phyloP scores from a whole-genome alignment of 2,797 vertebrate species.

The Neostethus bicornis region DNA sequence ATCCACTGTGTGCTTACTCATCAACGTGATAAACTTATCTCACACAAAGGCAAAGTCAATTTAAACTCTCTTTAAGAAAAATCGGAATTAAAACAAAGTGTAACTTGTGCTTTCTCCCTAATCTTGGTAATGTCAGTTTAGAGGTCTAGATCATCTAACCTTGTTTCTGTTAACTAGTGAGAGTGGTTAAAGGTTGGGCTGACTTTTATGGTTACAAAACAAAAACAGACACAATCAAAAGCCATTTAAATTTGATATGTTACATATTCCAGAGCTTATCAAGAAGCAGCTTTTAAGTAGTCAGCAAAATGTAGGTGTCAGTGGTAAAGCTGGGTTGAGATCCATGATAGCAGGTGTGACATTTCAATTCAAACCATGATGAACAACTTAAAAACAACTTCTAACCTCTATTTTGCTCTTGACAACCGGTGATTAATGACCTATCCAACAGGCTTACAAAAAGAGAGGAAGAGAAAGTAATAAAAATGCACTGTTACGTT shows the following conservation, averaged over 20 bases:
- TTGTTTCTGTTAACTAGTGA: no score
- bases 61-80: no score
- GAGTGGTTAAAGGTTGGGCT: background rate
- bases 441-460: background rate
- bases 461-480: background rate
- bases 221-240: background rate
- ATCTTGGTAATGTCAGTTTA: no score
- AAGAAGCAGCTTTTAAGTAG: background rate
- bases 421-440: constrained; percentile 14
- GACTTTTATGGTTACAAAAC: no score
- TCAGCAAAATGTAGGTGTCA: constrained; percentile 12
- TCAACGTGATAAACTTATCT: no score
- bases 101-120: no score
- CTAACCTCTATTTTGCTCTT: background rate
- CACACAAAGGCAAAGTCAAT: no score
- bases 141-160: no score
- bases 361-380: constrained; percentile 15
- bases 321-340: constrained; percentile 3
- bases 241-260: background rate
- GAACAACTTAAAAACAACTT: constrained; percentile 8
- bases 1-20: constrained; percentile 13
- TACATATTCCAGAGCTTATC: constrained; percentile 1
- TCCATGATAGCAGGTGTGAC: background rate
- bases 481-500: background rate
- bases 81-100: no score